Conservation (phyloP, 1,140 invertebrate species). For the Drosophila carrolli region DNA sequence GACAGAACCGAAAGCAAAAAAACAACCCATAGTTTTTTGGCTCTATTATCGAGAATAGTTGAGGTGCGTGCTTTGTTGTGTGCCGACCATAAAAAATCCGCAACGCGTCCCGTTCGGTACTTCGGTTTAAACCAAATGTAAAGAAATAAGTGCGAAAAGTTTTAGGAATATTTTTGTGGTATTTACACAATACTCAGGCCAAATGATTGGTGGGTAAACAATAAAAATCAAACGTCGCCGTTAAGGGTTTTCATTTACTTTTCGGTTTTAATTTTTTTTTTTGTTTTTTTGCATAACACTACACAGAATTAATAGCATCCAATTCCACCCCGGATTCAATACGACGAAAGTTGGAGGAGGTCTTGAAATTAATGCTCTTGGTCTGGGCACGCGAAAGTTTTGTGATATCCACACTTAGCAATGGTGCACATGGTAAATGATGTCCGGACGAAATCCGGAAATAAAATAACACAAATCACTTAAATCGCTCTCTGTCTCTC, state of each 20-base stretch:
- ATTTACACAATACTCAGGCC: constrained; percentile 56
- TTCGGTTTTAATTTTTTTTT: neutral
- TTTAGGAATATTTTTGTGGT: constrained; percentile 37
- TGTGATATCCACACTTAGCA: constrained; percentile 87
- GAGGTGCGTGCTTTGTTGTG: constrained; percentile 73
- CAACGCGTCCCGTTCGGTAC: constrained; percentile 19
- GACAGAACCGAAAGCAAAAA: constrained; percentile 17
- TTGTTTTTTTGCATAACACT: constrained; percentile 6
- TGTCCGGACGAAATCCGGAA: constrained; percentile 55
- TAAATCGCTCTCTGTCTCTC: constrained; percentile 18
- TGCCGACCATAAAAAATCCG: constrained; percentile 41
- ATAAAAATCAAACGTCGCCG: constrained; percentile 1
- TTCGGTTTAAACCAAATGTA: constrained; percentile 44
- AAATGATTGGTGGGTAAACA: constrained; percentile 81
- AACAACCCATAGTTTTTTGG: constrained; percentile 44
- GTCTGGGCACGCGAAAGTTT: constrained; percentile 92
- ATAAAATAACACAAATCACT: constrained; percentile 75
- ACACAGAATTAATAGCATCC: constrained; percentile 75
- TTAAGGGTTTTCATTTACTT: neutral
- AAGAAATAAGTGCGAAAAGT: constrained; percentile 47
- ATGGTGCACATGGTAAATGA: constrained; percentile 86
- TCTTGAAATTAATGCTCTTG: constrained; percentile 91
- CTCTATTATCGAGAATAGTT: constrained; percentile 72
- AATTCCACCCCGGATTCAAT: constrained; percentile 86
- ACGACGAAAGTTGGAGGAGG: constrained; percentile 89